A percentile compares a stretch with the other conserved stretches of the same genome.
phyloP scores from a whole-genome alignment of 2,888 invertebrate species.

The Dryococelus australis region DNA sequence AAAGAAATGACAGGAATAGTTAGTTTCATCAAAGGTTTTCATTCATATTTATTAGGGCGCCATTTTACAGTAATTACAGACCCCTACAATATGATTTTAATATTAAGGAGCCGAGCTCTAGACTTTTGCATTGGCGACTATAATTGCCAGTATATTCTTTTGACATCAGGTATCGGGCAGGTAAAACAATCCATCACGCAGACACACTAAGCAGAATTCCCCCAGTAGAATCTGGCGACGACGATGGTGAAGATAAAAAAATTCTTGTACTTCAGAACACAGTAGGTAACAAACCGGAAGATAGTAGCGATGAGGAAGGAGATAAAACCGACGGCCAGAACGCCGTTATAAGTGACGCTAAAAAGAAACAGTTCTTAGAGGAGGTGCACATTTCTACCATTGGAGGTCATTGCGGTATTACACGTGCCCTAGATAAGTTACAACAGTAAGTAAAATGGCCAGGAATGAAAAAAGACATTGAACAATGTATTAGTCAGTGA shows the following conservation, averaged over 20 bases:
- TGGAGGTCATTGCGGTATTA: not conserved
- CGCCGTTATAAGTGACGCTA: not conserved
- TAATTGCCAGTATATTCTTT: slow-evolving; percentile 32
- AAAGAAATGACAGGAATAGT: slow-evolving; percentile 43
- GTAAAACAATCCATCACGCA: slow-evolving; percentile 32
- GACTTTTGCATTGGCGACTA: slow-evolving; percentile 44
- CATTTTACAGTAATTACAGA: too few relatives aligned
- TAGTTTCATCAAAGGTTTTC: slow-evolving; percentile 35
- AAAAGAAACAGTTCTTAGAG: not conserved
- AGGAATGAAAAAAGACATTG: not conserved
- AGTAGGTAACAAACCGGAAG: too few relatives aligned
- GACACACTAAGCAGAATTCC: slow-evolving; percentile 18
- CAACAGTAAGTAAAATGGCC: not conserved
- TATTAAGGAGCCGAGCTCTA: slow-evolving; percentile 31
- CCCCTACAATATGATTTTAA: too few relatives aligned
- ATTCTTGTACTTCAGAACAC: too few relatives aligned
- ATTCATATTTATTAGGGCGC: slow-evolving; percentile 40
- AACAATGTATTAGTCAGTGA: not conserved
- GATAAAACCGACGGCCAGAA: too few relatives aligned
- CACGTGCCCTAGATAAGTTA: not conserved
- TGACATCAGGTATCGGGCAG: slow-evolving; percentile 46
- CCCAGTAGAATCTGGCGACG: not conserved
- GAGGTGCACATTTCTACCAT: not conserved
- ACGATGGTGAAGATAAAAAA: not conserved
- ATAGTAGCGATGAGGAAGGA: not conserved